Evolutionary conservation across 2,888 invertebrate genomes (phyloP).

Genomic region (Sympetrum striolatum): DNA sequence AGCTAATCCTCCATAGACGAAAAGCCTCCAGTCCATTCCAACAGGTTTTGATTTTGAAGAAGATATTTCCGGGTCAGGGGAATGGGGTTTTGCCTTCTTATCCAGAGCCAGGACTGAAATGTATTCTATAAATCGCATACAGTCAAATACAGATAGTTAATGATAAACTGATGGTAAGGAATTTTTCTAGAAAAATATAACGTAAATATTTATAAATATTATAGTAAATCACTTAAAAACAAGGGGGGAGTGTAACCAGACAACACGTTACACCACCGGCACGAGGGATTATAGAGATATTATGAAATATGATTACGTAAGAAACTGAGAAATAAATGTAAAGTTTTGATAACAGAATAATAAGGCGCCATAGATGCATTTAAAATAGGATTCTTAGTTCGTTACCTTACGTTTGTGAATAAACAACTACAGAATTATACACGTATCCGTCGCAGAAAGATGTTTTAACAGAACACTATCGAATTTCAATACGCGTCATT

Average conservation of each 20-base stretch:
- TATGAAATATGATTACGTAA: background rate
- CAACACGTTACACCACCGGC: background rate
- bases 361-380: background rate
- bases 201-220: no score
- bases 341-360: no score
- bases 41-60: constrained; percentile 27
- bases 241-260: no score
- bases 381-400: background rate
- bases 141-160: background rate
- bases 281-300: background rate
- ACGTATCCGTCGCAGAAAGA: background rate
- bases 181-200: no score
- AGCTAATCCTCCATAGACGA: constrained; percentile 92
- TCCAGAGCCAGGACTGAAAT: constrained; percentile 17
- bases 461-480: background rate
- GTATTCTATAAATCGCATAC: background rate
- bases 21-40: constrained; percentile 90
- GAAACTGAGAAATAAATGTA: background rate
- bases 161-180: no score
- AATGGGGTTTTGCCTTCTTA: background rate
- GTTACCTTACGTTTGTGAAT: background rate
- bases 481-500: background rate
- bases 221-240: no score
- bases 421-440: background rate
- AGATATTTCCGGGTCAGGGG: constrained; percentile 1